Base-by-base conservation (phyloP, 2,113 vertebrate genomes). In the Protomyctophum bolini region DNA sequence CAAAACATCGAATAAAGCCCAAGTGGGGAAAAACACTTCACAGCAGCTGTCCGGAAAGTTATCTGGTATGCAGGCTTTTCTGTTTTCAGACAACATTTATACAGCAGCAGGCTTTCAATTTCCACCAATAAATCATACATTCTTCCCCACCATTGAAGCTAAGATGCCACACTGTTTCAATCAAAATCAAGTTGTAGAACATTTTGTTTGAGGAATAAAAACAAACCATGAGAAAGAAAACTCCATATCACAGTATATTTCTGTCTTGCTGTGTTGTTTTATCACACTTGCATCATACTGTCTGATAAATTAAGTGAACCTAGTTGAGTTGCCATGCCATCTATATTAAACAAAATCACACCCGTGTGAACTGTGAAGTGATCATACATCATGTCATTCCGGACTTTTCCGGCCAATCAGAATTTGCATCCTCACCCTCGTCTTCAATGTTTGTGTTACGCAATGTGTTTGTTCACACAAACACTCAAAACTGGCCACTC, bases 271-370 rank as follows among this genome's bases (percentile, higher is more conserved):
- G 50, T 48, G 33, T 54, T 47, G 68, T 88, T 88, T 85, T 82
- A 56, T 80, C 67, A 66, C 69, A 21, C 2, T 87, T 87, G 79
- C 87, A 84, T 90, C 85, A 87, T 65, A 9, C 67, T 71, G 60
- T 87, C 21, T 87, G 80, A 86, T 83, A 77, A 86, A 88, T 80
- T 46, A 73, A 76, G 85, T 72, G 66, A 77, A 68, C 51, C 77
- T 73, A 78, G 63, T 63, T 75, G 70, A 62, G 48, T 63, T 65
- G 63, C 63, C 29, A 69, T 21, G 70, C 66, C 55, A 64, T 57
- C 51, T 68, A n/a, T 62, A 65, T 79, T 58, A 68, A 81, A 80
- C 33, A 21, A 21, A 21, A 21, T 21, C 21, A 21, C 21, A 21
- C 21, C 21, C 21, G 21, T 21, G 21, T 21, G 21, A 21, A 21